Conservation (phyloP, 2,888 invertebrate species). For the Sphaerophoria rueppellii region DNA sequence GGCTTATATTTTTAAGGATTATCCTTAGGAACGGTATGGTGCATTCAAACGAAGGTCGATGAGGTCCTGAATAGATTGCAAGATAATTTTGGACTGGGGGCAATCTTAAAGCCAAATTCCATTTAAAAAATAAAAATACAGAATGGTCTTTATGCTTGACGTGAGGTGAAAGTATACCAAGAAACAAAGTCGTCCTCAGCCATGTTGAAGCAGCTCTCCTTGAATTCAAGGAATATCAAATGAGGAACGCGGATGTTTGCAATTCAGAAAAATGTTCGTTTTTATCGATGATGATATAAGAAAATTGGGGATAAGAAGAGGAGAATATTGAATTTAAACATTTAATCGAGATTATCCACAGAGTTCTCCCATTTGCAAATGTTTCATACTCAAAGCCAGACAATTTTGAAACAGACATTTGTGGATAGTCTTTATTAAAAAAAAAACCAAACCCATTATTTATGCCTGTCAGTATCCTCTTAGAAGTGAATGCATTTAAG, state of each 20-base stretch:
- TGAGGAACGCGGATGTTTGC: slow-evolving; percentile 64
- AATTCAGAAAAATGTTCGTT: slow-evolving; percentile 54
- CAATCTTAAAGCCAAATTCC: too few species aligned
- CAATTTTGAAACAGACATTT: not conserved
- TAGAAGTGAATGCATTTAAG: too few species aligned
- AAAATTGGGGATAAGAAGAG: not conserved
- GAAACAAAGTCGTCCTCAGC: not conserved
- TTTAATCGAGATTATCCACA: slow-evolving; percentile 60
- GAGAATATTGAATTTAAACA: slow-evolving; percentile 32
- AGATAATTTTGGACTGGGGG: too few species aligned
- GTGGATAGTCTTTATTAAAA: not conserved
- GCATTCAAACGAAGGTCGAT: too few species aligned
- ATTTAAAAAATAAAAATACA: slow-evolving; percentile 26
- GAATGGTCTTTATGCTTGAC: slow-evolving; percentile 23
- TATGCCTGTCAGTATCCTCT: too few species aligned
- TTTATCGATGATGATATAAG: not conserved
- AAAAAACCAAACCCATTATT: too few species aligned
- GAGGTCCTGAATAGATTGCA: too few species aligned
- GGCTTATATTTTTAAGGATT: too few species aligned
- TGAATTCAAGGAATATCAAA: slow-evolving; percentile 58
- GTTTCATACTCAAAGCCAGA: not conserved
- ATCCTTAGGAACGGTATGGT: too few species aligned
- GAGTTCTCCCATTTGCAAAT: slow-evolving; percentile 28
- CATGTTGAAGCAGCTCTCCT: not conserved
- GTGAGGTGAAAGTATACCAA: slow-evolving; percentile 20